Base-by-base conservation (phyloP, 30 jellyfish, hydroid and myxozoan genomes). In the Pseudorhiza aurosa region DNA sequence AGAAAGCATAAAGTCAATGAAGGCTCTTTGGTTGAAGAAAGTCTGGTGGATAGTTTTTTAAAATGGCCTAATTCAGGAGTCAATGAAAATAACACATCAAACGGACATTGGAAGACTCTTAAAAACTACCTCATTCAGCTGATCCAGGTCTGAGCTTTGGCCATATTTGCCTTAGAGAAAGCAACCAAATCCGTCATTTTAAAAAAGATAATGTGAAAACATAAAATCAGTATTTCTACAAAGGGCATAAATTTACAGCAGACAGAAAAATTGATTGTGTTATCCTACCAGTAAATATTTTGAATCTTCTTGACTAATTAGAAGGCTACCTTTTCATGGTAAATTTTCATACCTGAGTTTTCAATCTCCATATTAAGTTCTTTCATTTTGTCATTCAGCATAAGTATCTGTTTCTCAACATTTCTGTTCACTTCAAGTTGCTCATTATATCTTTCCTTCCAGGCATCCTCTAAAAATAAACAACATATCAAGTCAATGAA, bases 321-420 rank as follows among this genome's bases (percentile, higher is more conserved):
- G n/a, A n/a, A n/a, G n/a, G n/a, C n/a, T n/a, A n/a, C n/a, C n/a
- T n/a, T n/a, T n/a, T n/a, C n/a, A n/a, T n/a, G n/a, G n/a, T n/a
- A n/a, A n/a, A n/a, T n/a, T n/a, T n/a, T n/a, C n/a, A 2, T 53
- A 53, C 67, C 67, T 53, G 67, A 53, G 35, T 53, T 53, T 25
- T 73, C 88, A 17, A 76, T 25, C 30, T 76, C 77, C 49, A 59
- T 62, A 25, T 63, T 62, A 14, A 86, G 67, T 69, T 86, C 91
- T 39, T 68, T 86, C 76, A 86, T 65, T 75, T 86, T 86, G 26
- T 86, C 91, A 15, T 57, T 67, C 73, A 86, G 72, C 75, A 67
- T 28, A 5, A 36, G 59, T 1, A 86, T 53, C 22, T 86, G 96
- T 40, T 65, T 65, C 32, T 62, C 75, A 17, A 86, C 60, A 56